Conservation (phyloP, 1,140 invertebrate genomes). For the Lasaia peninsularis region DNA sequence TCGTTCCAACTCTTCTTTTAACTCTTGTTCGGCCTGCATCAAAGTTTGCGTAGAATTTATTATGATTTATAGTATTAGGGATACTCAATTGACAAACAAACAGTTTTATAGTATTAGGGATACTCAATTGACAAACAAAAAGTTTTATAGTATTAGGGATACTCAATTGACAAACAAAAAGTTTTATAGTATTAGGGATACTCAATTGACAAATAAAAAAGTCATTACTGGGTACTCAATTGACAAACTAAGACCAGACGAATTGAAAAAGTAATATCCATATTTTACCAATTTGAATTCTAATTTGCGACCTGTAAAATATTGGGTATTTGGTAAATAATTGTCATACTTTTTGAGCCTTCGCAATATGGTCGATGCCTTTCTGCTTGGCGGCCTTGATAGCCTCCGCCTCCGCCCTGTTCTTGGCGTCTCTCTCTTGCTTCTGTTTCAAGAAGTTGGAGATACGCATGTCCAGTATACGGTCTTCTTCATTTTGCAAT, state of each 20-base stretch:
- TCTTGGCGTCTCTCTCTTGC: conserved; percentile 56
- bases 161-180: no score
- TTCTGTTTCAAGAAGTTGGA: conserved; percentile 61
- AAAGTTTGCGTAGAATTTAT: background rate
- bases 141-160: no score
- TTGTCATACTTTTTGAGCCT: conserved; percentile 62
- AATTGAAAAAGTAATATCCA: no score
- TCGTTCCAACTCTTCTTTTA: conserved; percentile 66
- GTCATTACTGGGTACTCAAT: no score
- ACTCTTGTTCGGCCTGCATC: conserved; percentile 64
- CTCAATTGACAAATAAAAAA: no score
- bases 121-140: no score
- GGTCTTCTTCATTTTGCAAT: conserved; percentile 66
- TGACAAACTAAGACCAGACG: no score
- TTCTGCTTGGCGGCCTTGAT: conserved; percentile 70
- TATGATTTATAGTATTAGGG: background rate
- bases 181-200: no score
- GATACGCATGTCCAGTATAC: conserved; percentile 61
- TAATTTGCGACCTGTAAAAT: no score
- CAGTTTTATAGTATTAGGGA: no score
- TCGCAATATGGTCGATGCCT: conserved; percentile 67
- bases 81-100: no score
- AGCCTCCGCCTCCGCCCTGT: conserved; percentile 52
- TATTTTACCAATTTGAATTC: no score
- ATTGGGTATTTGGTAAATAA: background rate